Percentiles rank a stretch among this genome's conserved stretches.
phyloP scores from a whole-genome alignment of 2,113 vertebrate species.

The Microtus montanus region DNA sequence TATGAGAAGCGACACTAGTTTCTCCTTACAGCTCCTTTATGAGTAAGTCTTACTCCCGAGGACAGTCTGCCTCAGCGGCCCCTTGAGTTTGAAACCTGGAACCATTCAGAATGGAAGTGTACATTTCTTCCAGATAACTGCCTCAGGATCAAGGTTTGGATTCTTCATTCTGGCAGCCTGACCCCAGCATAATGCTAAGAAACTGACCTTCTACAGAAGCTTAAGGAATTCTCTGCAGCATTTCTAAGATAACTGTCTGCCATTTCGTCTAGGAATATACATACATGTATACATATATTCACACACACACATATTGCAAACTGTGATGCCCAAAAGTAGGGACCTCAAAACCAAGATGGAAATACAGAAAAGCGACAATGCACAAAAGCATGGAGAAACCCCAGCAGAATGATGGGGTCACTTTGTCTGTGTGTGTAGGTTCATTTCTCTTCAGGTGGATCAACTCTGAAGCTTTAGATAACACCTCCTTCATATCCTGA shows the following conservation, averaged over 20 bases:
- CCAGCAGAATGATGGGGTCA: too few species aligned
- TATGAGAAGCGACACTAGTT: neutral
- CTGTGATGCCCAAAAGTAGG: too few species aligned
- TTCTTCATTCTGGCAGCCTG: neutral
- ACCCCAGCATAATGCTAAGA: neutral
- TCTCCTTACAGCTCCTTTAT: neutral
- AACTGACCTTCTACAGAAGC: neutral
- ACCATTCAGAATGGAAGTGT: neutral
- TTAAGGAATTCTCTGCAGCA: constrained; percentile 57
- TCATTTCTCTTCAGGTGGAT: neutral
- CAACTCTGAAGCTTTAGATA: neutral
- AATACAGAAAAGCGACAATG: too few species aligned
- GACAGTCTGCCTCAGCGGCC: neutral
- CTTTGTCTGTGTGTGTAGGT: neutral
- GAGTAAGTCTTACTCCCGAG: neutral
- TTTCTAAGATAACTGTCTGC: constrained; percentile 66
- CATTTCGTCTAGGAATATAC: constrained; percentile 43
- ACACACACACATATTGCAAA: too few species aligned
- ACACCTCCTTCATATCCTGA: neutral
- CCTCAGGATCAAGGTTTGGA: too few species aligned
- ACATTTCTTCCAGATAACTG: neutral
- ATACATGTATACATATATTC: too few species aligned
- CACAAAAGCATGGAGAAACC: neutral
- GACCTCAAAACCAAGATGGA: too few species aligned
- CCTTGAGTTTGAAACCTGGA: neutral